Evolutionary conservation across 2,888 invertebrate species (phyloP).

Genomic region (Drosophila rubida): DNA sequence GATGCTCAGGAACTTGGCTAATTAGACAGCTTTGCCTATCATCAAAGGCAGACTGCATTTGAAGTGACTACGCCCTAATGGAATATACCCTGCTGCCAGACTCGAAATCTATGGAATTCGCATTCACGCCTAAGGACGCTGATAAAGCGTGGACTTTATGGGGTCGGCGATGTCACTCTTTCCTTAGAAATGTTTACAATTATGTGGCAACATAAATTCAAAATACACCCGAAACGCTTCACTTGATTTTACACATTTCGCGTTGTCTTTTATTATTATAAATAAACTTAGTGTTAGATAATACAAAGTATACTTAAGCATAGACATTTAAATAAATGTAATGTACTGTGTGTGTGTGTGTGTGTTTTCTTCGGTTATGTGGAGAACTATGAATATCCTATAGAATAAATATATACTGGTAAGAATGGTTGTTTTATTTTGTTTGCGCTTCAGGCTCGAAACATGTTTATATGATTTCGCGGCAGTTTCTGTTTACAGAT

Average conservation of each 20-base stretch:
- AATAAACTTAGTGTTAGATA: constrained; percentile 22
- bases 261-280: constrained; percentile 25
- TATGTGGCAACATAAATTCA: neutral
- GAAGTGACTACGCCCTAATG: neutral
- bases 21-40: neutral
- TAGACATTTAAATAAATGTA: constrained; percentile 34
- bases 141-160: neutral
- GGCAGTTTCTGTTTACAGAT: constrained; percentile 81
- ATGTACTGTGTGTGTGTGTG: constrained; percentile 8
- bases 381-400: constrained; percentile 15
- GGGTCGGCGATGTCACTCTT: neutral
- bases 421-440: constrained; percentile 2
- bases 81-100: neutral
- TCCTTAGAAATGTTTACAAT: neutral
- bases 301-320: constrained; percentile 21
- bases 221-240: too few species aligned
- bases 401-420: constrained; percentile 20
- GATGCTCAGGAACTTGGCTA: neutral
- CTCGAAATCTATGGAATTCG: neutral
- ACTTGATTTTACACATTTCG: constrained; percentile 7
- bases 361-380: constrained; percentile 9
- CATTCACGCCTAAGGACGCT: neutral
- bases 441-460: constrained; percentile 72
- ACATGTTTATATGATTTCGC: constrained; percentile 79
- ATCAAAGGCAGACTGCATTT: constrained; percentile 3